These are phyloP conservation scores for Typhlichthys eigenmanni DNA, from an alignment of 2,797 vertebrate species.

Conservation along the genomic window DNA sequence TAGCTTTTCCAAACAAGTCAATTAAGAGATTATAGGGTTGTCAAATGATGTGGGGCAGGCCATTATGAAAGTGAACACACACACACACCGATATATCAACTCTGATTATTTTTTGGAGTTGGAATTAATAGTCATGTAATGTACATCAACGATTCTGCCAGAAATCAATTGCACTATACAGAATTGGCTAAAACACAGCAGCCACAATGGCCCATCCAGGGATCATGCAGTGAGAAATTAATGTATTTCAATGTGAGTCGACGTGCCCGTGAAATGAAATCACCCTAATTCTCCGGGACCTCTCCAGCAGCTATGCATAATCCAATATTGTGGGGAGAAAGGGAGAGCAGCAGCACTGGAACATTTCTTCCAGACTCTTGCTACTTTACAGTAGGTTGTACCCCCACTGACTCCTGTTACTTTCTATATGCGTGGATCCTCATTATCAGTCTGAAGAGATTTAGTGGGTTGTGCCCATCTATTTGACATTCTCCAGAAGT, in stretches of 20 bases:
- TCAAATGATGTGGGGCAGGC: neutral
- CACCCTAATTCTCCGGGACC: constrained; percentile 38
- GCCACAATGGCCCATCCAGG: constrained; percentile 35
- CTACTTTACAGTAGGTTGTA: constrained; percentile 4
- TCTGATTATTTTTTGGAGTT: constrained; percentile 7
- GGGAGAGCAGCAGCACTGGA: constrained; percentile 3
- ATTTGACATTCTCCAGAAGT: constrained; percentile 12
- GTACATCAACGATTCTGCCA: constrained; percentile 2
- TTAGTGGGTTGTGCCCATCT: constrained; percentile 19
- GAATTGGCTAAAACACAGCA: constrained; percentile 23
- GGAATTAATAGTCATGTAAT: constrained; percentile 13
- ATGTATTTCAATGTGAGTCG: constrained; percentile 33
- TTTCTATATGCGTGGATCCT: neutral
- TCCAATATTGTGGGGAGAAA: constrained; percentile 11
- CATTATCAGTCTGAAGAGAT: constrained; percentile 10
- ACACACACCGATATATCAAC: neutral
- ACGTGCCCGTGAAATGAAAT: constrained; percentile 44
- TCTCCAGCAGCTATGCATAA: constrained; percentile 32
- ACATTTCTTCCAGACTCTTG: constrained; percentile 32
- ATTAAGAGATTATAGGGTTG: constrained; percentile 3
- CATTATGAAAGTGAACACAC: constrained; percentile 2
- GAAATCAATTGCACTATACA: constrained; percentile 5
- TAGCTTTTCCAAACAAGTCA: neutral
- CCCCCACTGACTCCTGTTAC: constrained; percentile 19
- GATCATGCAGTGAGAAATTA: constrained; percentile 30